These are phyloP conservation scores for Sinocyclocheilus maitianheensis DNA, from an alignment of 2,113 vertebrate species.

Conservation along the genomic window DNA sequence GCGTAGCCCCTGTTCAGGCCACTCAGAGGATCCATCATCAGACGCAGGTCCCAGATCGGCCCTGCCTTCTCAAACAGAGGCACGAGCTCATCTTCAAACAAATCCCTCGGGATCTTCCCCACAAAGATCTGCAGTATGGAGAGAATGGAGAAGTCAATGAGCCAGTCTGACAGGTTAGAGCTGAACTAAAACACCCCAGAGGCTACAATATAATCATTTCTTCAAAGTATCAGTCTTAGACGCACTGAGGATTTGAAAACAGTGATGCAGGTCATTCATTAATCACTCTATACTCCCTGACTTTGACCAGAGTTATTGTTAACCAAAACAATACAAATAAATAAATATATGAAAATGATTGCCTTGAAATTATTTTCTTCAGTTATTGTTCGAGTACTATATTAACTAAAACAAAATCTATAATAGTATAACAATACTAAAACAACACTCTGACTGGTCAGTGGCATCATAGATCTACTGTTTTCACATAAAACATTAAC, in stretches of 20 bases:
- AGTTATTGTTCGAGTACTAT: too few species aligned
- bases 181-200: not conserved
- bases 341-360: too few species aligned
- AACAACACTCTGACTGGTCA: too few species aligned
- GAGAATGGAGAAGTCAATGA: not conserved
- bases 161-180: not conserved
- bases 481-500: too few species aligned
- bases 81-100: slow-evolving; percentile 98
- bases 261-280: not conserved
- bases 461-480: too few species aligned
- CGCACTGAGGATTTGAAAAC: not conserved
- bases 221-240: too few species aligned
- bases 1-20: slow-evolving; percentile 97
- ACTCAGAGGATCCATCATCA: slow-evolving; percentile 99
- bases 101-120: slow-evolving; percentile 95
- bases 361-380: too few species aligned
- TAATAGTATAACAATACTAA: too few species aligned
- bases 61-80: slow-evolving; percentile 97
- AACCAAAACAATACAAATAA: too few species aligned
- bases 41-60: slow-evolving; percentile 94
- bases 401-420: too few species aligned
- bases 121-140: slow-evolving; percentile 88
- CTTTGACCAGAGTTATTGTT: not conserved
- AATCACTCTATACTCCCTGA: not conserved
- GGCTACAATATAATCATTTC: too few species aligned